Conservation (phyloP, 2,888 invertebrate species). For the Adelognathus sp. region DNA sequence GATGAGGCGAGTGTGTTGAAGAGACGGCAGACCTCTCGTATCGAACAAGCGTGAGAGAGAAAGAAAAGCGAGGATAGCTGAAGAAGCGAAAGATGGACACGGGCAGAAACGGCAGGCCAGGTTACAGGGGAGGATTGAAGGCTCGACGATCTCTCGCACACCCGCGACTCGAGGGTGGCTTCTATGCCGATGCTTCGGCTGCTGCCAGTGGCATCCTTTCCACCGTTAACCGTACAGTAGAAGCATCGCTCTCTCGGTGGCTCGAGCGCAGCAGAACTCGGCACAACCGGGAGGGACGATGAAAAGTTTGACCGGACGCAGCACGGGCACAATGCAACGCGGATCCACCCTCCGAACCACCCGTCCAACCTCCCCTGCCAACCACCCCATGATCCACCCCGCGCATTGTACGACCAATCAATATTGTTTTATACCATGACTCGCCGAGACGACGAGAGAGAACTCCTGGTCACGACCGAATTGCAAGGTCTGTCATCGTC, state of each 20-base stretch:
- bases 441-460: conserved; percentile 70
- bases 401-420: conserved; percentile 78
- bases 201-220: neutral
- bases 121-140: conserved; percentile 55
- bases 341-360: conserved; percentile 65
- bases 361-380: conserved; percentile 63
- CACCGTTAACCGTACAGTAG: neutral
- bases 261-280: conserved; percentile 29
- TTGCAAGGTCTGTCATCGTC: conserved; percentile 65
- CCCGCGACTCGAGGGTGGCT: conserved; percentile 39
- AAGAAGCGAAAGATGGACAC: conserved; percentile 56
- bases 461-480: conserved; percentile 24
- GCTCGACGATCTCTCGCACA: conserved; percentile 48
- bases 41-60: conserved; percentile 21
- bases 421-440: conserved; percentile 77
- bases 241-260: conserved; percentile 12
- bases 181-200: neutral
- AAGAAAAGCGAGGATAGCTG: conserved; percentile 11
- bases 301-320: conserved; percentile 74
- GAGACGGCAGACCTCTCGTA: conserved; percentile 34
- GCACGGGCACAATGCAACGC: conserved; percentile 76
- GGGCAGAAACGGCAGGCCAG: conserved; percentile 39
- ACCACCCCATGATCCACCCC: conserved; percentile 77
- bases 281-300: conserved; percentile 62
- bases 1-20: conserved; percentile 34